Conservation (phyloP, 2,888 invertebrate genomes). For the Ophion slaviceki region DNA sequence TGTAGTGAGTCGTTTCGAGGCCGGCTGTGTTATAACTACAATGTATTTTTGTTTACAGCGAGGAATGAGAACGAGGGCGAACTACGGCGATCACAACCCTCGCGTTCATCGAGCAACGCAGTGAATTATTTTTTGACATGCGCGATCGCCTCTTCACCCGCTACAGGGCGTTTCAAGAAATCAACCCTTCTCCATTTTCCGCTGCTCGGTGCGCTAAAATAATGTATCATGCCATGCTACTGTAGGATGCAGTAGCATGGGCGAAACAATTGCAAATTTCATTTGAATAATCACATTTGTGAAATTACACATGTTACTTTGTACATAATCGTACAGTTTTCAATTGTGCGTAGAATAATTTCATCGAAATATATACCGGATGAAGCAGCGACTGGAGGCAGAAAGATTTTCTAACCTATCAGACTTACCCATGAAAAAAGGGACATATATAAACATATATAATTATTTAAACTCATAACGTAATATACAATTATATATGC, state of each 20-base stretch:
- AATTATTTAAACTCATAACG: too few relatives aligned
- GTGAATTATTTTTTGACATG: conserved; percentile 63
- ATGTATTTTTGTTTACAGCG: conserved; percentile 17
- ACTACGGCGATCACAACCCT: conserved; percentile 49
- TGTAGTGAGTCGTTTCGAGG: neutral
- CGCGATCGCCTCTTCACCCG: conserved; percentile 64
- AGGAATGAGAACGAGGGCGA: conserved; percentile 46
- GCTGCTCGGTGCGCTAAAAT: neutral
- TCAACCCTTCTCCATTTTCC: neutral
- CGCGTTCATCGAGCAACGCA: conserved; percentile 32
- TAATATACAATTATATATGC: too few relatives aligned
- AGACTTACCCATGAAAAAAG: too few relatives aligned
- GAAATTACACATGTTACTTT: neutral
- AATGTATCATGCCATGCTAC: neutral
- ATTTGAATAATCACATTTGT: neutral
- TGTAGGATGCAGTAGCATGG: too few relatives aligned
- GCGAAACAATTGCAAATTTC: conserved; percentile 14
- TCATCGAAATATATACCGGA: too few relatives aligned
- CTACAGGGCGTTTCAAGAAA: conserved; percentile 54
- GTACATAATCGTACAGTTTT: neutral
- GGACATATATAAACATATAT: too few relatives aligned
- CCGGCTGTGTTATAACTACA: neutral
- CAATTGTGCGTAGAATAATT: too few relatives aligned
- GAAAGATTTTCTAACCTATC: too few relatives aligned
- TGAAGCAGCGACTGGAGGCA: too few relatives aligned